Evolutionary conservation across 2,888 invertebrate genomes (phyloP).

Genomic region (Trachelus stipa): DNA sequence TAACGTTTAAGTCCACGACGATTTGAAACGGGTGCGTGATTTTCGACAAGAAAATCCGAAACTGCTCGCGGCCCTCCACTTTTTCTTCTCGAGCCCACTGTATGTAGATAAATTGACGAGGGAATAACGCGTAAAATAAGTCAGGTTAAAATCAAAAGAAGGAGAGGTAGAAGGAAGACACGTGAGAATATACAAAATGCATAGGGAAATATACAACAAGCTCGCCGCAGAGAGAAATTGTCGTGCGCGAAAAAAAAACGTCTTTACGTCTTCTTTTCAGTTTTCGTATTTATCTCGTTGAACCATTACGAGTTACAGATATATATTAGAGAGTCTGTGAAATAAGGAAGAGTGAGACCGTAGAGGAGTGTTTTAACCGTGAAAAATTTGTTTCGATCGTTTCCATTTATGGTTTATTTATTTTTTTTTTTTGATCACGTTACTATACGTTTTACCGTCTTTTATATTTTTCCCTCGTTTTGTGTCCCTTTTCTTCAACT

Average conservation of each 20-base stretch:
- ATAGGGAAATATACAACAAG: not conserved
- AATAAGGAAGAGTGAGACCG: not conserved
- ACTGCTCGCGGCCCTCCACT: not conserved
- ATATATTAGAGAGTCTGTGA: not conserved
- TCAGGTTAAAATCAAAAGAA: not conserved
- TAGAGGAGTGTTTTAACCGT: not conserved
- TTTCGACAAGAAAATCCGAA: not conserved
- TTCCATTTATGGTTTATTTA: not conserved
- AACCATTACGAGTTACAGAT: not conserved
- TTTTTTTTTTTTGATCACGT: too few relatives aligned
- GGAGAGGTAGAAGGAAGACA: not conserved
- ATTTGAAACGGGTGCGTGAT: constrained; percentile 5
- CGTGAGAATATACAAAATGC: not conserved
- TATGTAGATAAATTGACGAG: not conserved
- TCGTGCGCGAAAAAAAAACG: not conserved
- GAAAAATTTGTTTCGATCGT: not conserved
- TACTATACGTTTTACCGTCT: not conserved
- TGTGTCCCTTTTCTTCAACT: not conserved
- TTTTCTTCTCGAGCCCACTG: not conserved
- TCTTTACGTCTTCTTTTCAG: not conserved
- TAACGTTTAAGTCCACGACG: constrained; percentile 32
- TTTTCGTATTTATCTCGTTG: not conserved
- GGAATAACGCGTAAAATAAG: not conserved
- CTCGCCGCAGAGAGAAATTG: not conserved
- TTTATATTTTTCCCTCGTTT: not conserved